A percentile compares a stretch with the other conserved stretches of the same genome.
These are phyloP conservation scores for Chaetura pelagica DNA, from an alignment of 2,113 vertebrate genomes.

Conservation along the genomic window DNA sequence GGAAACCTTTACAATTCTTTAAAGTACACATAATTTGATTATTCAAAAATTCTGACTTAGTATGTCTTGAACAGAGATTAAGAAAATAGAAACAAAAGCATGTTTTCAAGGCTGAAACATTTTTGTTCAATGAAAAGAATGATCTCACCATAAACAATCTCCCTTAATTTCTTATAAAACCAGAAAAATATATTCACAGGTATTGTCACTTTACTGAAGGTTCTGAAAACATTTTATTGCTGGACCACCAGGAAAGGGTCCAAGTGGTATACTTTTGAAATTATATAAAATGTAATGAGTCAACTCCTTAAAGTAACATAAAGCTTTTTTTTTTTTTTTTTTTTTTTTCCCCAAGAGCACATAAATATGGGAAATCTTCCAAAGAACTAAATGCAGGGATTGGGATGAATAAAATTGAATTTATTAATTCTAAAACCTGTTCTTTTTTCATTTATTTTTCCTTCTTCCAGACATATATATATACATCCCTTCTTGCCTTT, in stretches of 20 bases:
- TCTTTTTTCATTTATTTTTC: neutral
- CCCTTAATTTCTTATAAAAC: neutral
- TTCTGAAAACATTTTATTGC: neutral
- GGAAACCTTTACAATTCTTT: neutral
- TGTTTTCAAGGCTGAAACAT: neutral
- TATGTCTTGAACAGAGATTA: neutral
- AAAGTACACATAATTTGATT: neutral
- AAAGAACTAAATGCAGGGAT: neutral
- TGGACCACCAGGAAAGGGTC: neutral
- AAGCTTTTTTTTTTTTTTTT: neutral
- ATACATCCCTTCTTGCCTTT: neutral
- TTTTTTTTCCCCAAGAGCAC: neutral
- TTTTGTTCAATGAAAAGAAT: neutral
- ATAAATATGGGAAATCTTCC: neutral
- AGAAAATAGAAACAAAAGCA: neutral
- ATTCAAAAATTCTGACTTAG: neutral
- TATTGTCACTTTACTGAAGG: neutral
- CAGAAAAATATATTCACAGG: neutral
- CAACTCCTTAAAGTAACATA: neutral
- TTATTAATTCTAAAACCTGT: neutral
- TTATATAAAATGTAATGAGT: neutral
- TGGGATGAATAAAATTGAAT: neutral
- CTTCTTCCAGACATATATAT: neutral
- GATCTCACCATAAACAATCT: neutral
- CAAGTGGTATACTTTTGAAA: neutral